Conservation (phyloP, 2,888 invertebrate genomes). For the Ypsolopha sequella region DNA sequence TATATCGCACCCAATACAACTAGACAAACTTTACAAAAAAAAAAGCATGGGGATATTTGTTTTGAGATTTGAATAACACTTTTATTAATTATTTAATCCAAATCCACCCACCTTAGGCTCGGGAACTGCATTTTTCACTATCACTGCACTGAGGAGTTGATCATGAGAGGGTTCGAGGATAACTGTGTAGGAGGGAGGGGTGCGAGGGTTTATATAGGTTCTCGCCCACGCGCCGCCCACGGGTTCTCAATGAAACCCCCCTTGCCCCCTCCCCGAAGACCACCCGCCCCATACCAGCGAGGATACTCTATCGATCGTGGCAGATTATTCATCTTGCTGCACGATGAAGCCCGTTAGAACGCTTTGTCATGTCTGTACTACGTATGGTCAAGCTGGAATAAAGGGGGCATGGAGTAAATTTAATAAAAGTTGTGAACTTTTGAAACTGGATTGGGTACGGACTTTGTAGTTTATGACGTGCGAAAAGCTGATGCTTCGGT, state of each 20-base stretch:
- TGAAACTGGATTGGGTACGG: too few species aligned
- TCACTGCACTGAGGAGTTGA: conserved; percentile 31
- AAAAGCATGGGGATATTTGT: not conserved
- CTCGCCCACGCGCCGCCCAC: conserved; percentile 73
- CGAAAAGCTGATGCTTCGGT: too few species aligned
- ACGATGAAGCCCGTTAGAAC: not conserved
- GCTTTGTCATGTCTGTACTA: too few species aligned
- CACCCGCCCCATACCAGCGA: conserved; percentile 15
- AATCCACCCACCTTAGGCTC: conserved; percentile 41
- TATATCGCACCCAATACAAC: not conserved
- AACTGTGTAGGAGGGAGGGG: conserved; percentile 51
- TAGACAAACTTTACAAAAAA: not conserved
- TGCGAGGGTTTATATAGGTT: conserved; percentile 48
- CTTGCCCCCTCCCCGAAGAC: conserved; percentile 20
- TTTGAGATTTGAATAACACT: not conserved
- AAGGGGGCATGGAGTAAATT: too few species aligned
- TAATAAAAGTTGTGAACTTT: too few species aligned
- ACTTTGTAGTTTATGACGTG: too few species aligned
- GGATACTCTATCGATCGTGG: conserved; percentile 56
- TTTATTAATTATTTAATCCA: not conserved
- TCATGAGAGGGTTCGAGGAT: conserved; percentile 34
- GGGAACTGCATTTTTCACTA: conserved; percentile 48
- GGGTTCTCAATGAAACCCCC: conserved; percentile 75
- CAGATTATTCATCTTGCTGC: conserved; percentile 51
- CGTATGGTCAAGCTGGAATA: too few species aligned